Conservation (phyloP, 2,113 vertebrate species). For the Mellivora capensis region DNA sequence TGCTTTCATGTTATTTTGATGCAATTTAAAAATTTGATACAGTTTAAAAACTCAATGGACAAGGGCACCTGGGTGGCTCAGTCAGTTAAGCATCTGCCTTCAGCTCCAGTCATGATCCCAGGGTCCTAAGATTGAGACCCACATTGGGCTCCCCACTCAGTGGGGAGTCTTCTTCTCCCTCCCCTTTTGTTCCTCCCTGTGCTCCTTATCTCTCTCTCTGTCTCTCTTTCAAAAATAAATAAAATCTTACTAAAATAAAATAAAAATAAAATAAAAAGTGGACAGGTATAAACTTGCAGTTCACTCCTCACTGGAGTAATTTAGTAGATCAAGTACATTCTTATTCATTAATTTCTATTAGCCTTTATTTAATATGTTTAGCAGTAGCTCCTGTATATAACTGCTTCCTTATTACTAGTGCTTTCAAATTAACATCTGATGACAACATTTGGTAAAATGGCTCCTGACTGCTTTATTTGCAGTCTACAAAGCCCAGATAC, state of each 20-base stretch:
- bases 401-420: not conserved
- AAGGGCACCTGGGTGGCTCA: too few species aligned
- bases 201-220: too few species aligned
- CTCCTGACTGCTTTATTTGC: not conserved
- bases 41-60: not conserved
- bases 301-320: not conserved
- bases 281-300: not conserved
- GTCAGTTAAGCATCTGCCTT: too few species aligned
- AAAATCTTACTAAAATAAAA: too few species aligned
- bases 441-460: not conserved
- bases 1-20: not conserved
- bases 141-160: too few species aligned
- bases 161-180: too few species aligned
- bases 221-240: too few species aligned
- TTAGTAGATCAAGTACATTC: not conserved
- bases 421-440: constrained; percentile 3
- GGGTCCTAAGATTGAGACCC: too few species aligned
- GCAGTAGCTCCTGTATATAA: not conserved
- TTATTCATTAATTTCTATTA: constrained; percentile 38
- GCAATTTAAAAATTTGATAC: not conserved
- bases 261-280: not conserved
- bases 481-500: not conserved
- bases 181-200: too few species aligned
- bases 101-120: too few species aligned
- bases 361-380: constrained; percentile 14